Percentiles rank a stretch among this genome's conserved stretches.
phyloP scores from a whole-genome alignment of 1,140 invertebrate genomes.

The Psilanteris sp. region DNA sequence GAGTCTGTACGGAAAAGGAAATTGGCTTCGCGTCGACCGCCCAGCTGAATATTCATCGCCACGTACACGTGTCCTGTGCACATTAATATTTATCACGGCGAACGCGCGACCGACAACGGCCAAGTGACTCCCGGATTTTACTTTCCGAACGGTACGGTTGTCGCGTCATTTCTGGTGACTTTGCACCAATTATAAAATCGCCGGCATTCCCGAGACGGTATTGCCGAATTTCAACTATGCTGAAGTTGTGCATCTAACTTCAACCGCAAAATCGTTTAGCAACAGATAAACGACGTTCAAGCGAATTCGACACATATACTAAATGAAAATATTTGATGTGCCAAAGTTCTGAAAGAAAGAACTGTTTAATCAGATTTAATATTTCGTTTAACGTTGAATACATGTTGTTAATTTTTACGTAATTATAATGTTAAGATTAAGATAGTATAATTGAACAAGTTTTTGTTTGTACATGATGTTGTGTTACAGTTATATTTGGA shows the following conservation, averaged over 20 bases:
- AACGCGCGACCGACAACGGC: slow-evolving; percentile 42
- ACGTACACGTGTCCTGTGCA: slow-evolving; percentile 58
- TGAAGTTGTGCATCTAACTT: slow-evolving; percentile 33
- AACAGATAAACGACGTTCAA: slow-evolving; percentile 60
- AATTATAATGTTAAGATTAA: too few species aligned
- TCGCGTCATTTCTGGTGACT: slow-evolving; percentile 46
- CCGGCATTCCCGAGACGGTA: slow-evolving; percentile 29
- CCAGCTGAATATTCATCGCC: slow-evolving; percentile 68
- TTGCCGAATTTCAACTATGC: slow-evolving; percentile 33
- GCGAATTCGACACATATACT: slow-evolving; percentile 63
- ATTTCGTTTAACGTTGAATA: too few species aligned
- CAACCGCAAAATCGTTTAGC: slow-evolving; percentile 42
- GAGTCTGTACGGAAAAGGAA: slow-evolving; percentile 54
- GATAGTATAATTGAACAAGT: too few species aligned
- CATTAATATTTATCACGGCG: slow-evolving; percentile 69
- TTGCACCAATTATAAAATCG: slow-evolving; percentile 63
- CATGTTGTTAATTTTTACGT: too few species aligned
- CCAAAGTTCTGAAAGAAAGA: too few species aligned
- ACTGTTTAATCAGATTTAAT: too few species aligned
- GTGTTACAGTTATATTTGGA: too few species aligned
- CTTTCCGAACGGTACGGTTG: slow-evolving; percentile 31
- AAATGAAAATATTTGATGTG: too few species aligned
- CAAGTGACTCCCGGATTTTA: slow-evolving; percentile 58
- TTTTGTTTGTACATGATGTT: too few species aligned
- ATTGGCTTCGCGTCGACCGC: slow-evolving; percentile 64